These are phyloP conservation scores for Sceliomorpha sp. DNA, from an alignment of 2,888 invertebrate species.

Conservation along the genomic window DNA sequence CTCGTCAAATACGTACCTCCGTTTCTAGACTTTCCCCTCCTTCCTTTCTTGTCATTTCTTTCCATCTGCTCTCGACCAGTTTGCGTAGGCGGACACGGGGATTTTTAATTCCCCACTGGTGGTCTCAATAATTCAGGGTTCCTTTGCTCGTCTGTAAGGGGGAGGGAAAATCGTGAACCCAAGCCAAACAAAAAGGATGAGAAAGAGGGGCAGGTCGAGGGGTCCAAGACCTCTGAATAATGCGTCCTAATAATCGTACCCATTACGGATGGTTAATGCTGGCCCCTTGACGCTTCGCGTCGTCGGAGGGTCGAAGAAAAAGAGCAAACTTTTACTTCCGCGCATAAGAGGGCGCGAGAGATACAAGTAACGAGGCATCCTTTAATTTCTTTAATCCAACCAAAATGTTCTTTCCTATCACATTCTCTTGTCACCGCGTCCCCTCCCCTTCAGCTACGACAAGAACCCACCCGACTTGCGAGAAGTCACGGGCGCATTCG, in stretches of 20 bases:
- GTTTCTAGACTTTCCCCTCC: constrained; percentile 51
- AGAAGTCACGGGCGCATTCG: constrained; percentile 67
- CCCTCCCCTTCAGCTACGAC: constrained; percentile 53
- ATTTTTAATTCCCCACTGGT: constrained; percentile 73
- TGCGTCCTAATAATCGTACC: constrained; percentile 73
- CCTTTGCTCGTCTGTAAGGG: constrained; percentile 56
- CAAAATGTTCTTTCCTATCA: constrained; percentile 60
- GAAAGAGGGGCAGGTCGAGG: constrained; percentile 50
- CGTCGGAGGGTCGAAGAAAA: constrained; percentile 47
- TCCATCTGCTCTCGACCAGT: constrained; percentile 49
- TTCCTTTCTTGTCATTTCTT: constrained; percentile 57
- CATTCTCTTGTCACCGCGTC: constrained; percentile 59
- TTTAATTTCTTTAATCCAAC: constrained; percentile 76
- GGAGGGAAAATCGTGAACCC: constrained; percentile 52
- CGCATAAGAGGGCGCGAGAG: constrained; percentile 55
- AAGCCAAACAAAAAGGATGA: constrained; percentile 43
- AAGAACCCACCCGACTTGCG: constrained; percentile 45
- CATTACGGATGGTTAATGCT: constrained; percentile 69
- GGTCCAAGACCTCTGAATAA: constrained; percentile 70
- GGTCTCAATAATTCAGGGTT: constrained; percentile 74
- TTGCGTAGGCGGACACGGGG: constrained; percentile 49
- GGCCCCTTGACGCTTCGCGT: constrained; percentile 55
- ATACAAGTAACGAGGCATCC: constrained; percentile 74
- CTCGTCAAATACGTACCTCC: constrained; percentile 70
- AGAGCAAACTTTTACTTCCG: constrained; percentile 57